phyloP scores from a whole-genome alignment of 2,888 invertebrate genomes.

The Temnothorax ravouxi region DNA sequence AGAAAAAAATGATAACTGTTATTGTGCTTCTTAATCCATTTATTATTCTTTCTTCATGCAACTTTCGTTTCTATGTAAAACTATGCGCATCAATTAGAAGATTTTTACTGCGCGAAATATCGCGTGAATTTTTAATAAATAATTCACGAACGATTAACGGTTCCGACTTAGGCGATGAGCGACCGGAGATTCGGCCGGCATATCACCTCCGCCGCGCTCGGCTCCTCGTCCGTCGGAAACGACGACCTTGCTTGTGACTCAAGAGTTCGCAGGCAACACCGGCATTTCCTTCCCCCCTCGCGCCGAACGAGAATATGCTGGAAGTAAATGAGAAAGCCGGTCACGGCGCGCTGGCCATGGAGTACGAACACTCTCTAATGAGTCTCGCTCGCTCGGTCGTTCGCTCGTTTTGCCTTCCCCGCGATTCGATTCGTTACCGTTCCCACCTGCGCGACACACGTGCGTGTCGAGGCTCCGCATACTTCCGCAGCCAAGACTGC shows the following conservation, averaged over 20 bases:
- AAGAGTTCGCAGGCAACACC: conserved; percentile 74
- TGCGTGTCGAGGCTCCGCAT: conserved; percentile 31
- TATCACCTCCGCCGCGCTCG: conserved; percentile 33
- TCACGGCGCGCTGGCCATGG: conserved; percentile 85
- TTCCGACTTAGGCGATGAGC: background rate
- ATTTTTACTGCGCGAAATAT: conserved; percentile 9
- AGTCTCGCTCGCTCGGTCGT: conserved; percentile 80
- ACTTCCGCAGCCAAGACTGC: conserved; percentile 43
- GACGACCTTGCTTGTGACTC: conserved; percentile 84
- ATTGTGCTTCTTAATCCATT: background rate
- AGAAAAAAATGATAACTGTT: background rate
- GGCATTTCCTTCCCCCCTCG: conserved; percentile 80
- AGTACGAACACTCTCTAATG: conserved; percentile 86
- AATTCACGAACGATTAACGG: conserved; percentile 22
- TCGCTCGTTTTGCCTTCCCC: conserved; percentile 76
- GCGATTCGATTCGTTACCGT: conserved; percentile 77
- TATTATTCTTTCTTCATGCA: background rate
- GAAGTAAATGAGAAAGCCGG: conserved; percentile 85
- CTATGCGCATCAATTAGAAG: conserved; percentile 13
- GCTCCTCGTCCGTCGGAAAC: conserved; percentile 58
- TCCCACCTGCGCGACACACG: conserved; percentile 55
- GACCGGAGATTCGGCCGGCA: conserved; percentile 45
- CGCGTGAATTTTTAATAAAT: conserved; percentile 20
- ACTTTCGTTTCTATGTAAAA: conserved; percentile 12
- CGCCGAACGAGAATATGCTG: conserved; percentile 80